These are phyloP conservation scores for Diadophis punctatus DNA, from an alignment of 2,113 vertebrate species.

Conservation along the genomic window DNA sequence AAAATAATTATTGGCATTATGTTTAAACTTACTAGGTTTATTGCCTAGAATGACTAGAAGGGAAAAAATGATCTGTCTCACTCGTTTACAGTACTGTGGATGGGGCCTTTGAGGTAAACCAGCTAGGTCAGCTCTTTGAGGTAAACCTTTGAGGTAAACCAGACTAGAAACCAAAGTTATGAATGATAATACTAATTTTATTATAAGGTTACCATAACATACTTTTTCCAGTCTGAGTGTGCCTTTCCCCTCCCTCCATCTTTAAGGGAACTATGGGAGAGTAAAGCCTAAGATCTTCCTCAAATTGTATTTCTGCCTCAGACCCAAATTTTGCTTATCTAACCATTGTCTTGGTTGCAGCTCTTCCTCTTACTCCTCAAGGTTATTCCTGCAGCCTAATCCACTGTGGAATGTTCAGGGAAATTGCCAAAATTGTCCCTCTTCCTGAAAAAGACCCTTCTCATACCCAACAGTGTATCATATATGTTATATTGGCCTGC, in stretches of 20 bases:
- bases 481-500: background rate
- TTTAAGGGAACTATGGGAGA: background rate
- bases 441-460: background rate
- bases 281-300: background rate
- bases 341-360: background rate
- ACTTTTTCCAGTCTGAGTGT: background rate
- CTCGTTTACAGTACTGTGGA: background rate
- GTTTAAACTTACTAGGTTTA: background rate
- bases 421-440: background rate
- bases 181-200: background rate
- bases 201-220: background rate
- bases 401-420: background rate
- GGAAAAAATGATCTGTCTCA: background rate
- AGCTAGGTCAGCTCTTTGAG: background rate
- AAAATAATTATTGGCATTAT: background rate
- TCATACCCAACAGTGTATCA: background rate
- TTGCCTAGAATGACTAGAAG: background rate
- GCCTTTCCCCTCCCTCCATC: background rate
- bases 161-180: background rate
- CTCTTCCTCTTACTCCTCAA: background rate
- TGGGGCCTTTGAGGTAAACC: background rate
- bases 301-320: background rate
- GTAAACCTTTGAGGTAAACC: background rate
- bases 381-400: background rate
- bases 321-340: background rate